phyloP scores from a whole-genome alignment of 2,113 vertebrate genomes.

The Echinops telfairi region DNA sequence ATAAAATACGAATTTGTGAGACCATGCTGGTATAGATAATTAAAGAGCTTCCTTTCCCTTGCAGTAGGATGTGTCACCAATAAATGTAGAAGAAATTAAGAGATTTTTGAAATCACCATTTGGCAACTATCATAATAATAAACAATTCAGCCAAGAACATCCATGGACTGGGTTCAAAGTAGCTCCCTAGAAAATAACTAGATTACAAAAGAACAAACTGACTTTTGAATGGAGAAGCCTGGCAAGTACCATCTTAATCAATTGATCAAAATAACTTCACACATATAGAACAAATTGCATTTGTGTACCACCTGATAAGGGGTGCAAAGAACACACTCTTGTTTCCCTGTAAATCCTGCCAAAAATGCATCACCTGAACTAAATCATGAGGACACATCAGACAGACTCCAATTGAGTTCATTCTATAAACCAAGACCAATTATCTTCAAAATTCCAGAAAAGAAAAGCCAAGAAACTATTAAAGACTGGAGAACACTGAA shows the following conservation, averaged over 20 bases:
- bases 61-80: neutral
- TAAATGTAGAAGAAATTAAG: conserved; percentile 4
- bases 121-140: conserved; percentile 3
- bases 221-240: conserved; percentile 18
- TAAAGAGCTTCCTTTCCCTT: neutral
- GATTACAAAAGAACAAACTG: neutral
- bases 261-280: neutral
- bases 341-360: neutral
- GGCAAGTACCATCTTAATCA: neutral
- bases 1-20: neutral
- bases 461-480: neutral
- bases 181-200: neutral
- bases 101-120: conserved; percentile 4
- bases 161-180: neutral
- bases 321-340: neutral
- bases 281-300: neutral
- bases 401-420: neutral
- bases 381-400: conserved; percentile 4
- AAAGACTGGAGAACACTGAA: neutral
- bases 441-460: neutral
- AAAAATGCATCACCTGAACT: neutral
- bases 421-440: neutral
- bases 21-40: neutral
- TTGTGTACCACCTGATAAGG: neutral
- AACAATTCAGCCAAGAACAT: neutral